Evolutionary conservation across 2,113 vertebrate species (phyloP), one percentile per base, ranked within the genome.

Genomic region (Neogale vison): DNA sequence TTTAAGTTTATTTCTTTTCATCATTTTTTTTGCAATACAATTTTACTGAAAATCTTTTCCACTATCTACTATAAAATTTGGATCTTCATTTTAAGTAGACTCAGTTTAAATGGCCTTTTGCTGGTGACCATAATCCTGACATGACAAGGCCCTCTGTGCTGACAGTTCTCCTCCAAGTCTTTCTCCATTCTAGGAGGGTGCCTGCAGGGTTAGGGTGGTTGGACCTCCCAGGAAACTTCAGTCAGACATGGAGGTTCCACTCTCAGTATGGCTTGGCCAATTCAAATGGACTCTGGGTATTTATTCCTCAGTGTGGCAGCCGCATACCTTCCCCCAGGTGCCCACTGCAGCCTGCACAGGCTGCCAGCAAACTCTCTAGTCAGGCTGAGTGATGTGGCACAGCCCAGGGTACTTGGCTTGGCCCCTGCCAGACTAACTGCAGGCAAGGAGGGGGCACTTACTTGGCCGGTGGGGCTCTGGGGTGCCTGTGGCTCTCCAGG

Each of bases 401-500:
- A 31, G 91, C 65, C 84, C 59, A 61, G 67, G 67, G 72, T 0
- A 0, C 45, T 80, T 83, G 79, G 67, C 23, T 65, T 89, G 85
- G 87, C 61, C 93, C 88, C 26, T 34, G 85, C 88, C 97, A 92
- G 87, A 98, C 82, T 98, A 85, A 80, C 77, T n/a, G 12, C 21
- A 88, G 82, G 91, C 86, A 97, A 86, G 55, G 52, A 96, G 74
- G 80, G 84, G 89, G 91, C 97, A 98, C 98, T 98, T 98, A 98
- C 98, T 98, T 98, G 97, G 96, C 98, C 3, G 84, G 84, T 12
- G 18, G 96, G 93, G 94, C 72, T 98, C 93, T 96, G 98, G 93
- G 96, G 91, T 96, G 97, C 96, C 93, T 99, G 98, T 95, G 97
- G 99, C 97, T 99, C 99, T 23, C 99, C 98, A 76, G 99, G 99